Base-by-base conservation (phyloP, 2,113 vertebrate genomes). In the Ramphastos sulfuratus region DNA sequence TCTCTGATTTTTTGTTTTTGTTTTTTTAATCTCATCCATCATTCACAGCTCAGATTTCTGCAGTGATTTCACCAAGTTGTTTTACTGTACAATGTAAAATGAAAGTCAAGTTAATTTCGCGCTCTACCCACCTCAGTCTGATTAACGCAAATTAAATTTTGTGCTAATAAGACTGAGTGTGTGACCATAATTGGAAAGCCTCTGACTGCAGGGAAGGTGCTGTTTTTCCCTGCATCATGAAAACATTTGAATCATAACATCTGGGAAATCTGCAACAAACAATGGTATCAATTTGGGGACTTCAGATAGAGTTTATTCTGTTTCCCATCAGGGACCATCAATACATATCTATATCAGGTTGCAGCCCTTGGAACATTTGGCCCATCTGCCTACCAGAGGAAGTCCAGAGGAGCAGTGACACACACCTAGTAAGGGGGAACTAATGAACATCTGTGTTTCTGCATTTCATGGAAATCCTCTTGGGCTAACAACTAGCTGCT, bases 41-140 rank as follows among this genome's bases (percentile, higher is more conserved):
- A 94, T 89, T 87, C 54, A 18, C 76, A 94, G 78, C 37, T 95
- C 78, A 50, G 71, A 84, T 91, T 91, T 72, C 92, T 88, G 30
- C 19, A 27, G 37, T 13, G 59, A 94, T 90, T 89, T 63, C 91
- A 76, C 59, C 67, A 87, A 91, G 72, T 8, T 28, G 31, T 44
- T 64, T 96, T 94, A 66, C 86, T 73, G 44, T 92, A 93, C 1
- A 15, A 92, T 65, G 59, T 75, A 87, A 90, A 97, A 89, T 89
- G 75, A 94, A 94, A 96, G 92, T 96, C 87, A 94, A 92, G 87
- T 95, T 97, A 97, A 96, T 96, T 97, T 96, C 67, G 65, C 67
- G 87, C 94, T 97, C 83, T 91, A 73, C 79, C 70, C 94, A 94
- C 91, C 93, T 94, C 94, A 84, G 75, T 81, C 87, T 95, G 87